Base-by-base conservation (phyloP, 1,140 invertebrate genomes). In the Drosophila insularis region DNA sequence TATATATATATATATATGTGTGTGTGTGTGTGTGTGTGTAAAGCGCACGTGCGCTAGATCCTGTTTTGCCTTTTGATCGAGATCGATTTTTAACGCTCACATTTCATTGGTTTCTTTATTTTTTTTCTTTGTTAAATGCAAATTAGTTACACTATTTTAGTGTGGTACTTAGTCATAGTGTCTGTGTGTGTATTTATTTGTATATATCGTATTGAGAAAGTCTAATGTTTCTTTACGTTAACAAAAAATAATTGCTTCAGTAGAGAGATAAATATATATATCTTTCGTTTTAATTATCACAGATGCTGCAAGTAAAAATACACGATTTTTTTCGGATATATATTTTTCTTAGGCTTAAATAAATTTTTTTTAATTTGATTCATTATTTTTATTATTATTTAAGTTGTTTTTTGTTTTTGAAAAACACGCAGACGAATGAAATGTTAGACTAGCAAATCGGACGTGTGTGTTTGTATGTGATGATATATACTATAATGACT, bases 351-450 rank as follows among this genome's bases (percentile, higher is more conserved):
- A 40, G 4, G n/a, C 19, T 50, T 50, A 2, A 17, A 19, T 17
- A 1, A 19, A 17, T 46, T 46, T 46, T 3, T 43, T 17, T 19
- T 46, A 2, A 14, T 19, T 46, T 10, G 6, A 4, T 5, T 17
- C 10, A 37, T 43, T 14, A 7, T 10, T 50, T 21, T 21, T 2
- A 10, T 11, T 50, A 3, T 50, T 43, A 43, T 14, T 50, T 10
- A 46, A 5, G 5, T 50, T 17, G 7, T 17, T 6, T 46, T 17
- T 43, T 17, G 10, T 13, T 50, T 43, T 75, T 60, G 73, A 69
- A 76, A 71, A 76, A 76, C 72, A 76, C 74, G 66, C 73, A 76
- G 74, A 76, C 74, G 66, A 60, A 71, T 50, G 17, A 31, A n/a
- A 21, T 67, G 55, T 21, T 8, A 14, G 39, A 31, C 10, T 62